Evolutionary conservation across 2,888 invertebrate species (phyloP).

Genomic region (Cotesia congregata): DNA sequence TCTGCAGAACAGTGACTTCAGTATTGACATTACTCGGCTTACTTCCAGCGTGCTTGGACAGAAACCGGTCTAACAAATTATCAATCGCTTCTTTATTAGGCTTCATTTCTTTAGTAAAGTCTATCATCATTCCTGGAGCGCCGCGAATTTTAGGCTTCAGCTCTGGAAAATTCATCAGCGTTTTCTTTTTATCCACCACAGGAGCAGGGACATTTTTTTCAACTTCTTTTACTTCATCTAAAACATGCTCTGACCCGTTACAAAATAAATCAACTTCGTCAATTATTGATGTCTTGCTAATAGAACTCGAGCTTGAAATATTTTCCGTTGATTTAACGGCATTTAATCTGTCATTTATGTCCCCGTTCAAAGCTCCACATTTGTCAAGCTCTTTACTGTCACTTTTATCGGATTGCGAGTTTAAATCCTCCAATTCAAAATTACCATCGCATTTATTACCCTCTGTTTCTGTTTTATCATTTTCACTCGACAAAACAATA

Average conservation of each 20-base stretch:
- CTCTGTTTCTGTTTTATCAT: background rate
- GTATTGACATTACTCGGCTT: constrained; percentile 70
- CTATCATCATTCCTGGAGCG: constrained; percentile 75
- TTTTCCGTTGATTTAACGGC: background rate
- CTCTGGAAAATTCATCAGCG: constrained; percentile 46
- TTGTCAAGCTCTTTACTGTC: background rate
- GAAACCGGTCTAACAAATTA: constrained; percentile 79
- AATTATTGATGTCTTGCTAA: background rate
- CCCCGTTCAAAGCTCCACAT: background rate
- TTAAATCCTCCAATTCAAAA: background rate
- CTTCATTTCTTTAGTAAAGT: constrained; percentile 73
- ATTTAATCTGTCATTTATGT: background rate
- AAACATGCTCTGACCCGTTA: too few species aligned
- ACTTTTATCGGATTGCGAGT: background rate
- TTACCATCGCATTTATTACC: background rate
- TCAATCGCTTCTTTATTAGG: constrained; percentile 74
- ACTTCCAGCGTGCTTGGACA: constrained; percentile 76
- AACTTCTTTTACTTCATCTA: background rate
- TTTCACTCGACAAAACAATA: background rate
- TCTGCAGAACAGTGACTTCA: constrained; percentile 51
- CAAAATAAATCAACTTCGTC: background rate
- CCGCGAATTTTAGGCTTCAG: constrained; percentile 72
- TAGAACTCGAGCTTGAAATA: background rate
- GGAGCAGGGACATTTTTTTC: background rate
- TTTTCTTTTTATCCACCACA: constrained; percentile 52